Conservation (phyloP, 2,888 invertebrate species). For the Panopea generosa region DNA sequence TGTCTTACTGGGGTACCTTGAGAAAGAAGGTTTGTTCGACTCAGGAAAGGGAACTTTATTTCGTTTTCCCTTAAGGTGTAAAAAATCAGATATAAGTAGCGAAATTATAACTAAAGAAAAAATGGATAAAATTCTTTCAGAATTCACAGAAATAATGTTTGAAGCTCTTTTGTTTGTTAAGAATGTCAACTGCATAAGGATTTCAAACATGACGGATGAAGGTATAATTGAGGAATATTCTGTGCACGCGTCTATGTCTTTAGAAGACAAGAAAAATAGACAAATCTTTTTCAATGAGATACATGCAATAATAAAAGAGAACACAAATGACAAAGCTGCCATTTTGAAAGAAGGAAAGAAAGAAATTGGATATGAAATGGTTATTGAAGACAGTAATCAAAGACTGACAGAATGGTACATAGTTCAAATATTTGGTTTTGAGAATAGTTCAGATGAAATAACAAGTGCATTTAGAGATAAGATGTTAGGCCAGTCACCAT, state of each 20-base stretch:
- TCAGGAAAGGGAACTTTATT: constrained; percentile 54
- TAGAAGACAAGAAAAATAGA: constrained; percentile 18
- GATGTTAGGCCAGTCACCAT: constrained; percentile 68
- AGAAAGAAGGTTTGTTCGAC: background rate
- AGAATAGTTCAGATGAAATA: constrained; percentile 52
- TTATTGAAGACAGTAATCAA: constrained; percentile 16
- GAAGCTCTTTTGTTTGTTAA: constrained; percentile 52
- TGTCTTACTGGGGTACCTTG: constrained; percentile 70
- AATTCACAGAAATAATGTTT: constrained; percentile 34
- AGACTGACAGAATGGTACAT: constrained; percentile 68
- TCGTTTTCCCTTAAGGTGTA: constrained; percentile 62
- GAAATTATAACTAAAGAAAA: constrained; percentile 12
- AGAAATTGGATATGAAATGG: constrained; percentile 37
- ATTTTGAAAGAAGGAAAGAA: background rate
- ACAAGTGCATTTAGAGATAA: constrained; percentile 54
- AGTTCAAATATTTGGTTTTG: constrained; percentile 73
- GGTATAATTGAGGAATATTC: constrained; percentile 39
- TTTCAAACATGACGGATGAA: constrained; percentile 42
- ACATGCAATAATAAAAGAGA: constrained; percentile 2
- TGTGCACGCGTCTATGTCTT: constrained; percentile 29
- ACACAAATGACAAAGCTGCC: constrained; percentile 14
- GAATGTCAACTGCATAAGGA: constrained; percentile 20
- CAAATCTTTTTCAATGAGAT: constrained; percentile 23
- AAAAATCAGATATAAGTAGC: constrained; percentile 68
- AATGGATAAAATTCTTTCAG: constrained; percentile 20